Conservation (phyloP, 2,888 invertebrate species). For the Furcula furcula region DNA sequence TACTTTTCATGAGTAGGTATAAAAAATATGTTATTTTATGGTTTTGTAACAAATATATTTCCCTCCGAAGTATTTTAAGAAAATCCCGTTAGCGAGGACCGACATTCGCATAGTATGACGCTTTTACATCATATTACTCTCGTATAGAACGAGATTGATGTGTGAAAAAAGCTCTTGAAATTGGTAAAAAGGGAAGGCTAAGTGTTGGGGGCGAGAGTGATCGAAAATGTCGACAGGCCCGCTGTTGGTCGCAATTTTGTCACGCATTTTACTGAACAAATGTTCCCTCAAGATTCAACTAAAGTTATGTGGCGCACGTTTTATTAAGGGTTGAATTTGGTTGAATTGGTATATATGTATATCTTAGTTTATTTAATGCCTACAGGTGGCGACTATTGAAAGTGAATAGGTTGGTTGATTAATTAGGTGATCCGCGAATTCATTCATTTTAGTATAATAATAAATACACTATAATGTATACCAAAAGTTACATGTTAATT, state of each 20-base stretch:
- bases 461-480: too few relatives aligned
- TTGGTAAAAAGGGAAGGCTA: slow-evolving; percentile 80
- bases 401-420: slow-evolving; percentile 35
- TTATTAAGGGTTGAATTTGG: slow-evolving; percentile 68
- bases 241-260: slow-evolving; percentile 71
- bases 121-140: slow-evolving; percentile 68
- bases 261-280: slow-evolving; percentile 78
- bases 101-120: slow-evolving; percentile 45
- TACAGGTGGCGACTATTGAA: slow-evolving; percentile 41
- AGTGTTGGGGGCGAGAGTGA: slow-evolving; percentile 73
- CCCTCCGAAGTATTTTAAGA: too few relatives aligned
- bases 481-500: too few relatives aligned
- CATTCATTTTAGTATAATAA: background rate
- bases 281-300: slow-evolving; percentile 71
- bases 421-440: background rate
- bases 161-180: slow-evolving; percentile 75
- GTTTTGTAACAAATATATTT: too few relatives aligned
- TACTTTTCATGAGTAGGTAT: too few relatives aligned
- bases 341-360: slow-evolving; percentile 46
- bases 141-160: slow-evolving; percentile 75
- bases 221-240: slow-evolving; percentile 63
- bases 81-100: slow-evolving; percentile 38
- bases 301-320: slow-evolving; percentile 75
- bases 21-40: too few relatives aligned
- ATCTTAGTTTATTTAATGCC: slow-evolving; percentile 53